Evolutionary conservation across 2,113 vertebrate genomes (phyloP), one percentile per base, ranked within the genome.

Genomic region (Urocitellus parryii): DNA sequence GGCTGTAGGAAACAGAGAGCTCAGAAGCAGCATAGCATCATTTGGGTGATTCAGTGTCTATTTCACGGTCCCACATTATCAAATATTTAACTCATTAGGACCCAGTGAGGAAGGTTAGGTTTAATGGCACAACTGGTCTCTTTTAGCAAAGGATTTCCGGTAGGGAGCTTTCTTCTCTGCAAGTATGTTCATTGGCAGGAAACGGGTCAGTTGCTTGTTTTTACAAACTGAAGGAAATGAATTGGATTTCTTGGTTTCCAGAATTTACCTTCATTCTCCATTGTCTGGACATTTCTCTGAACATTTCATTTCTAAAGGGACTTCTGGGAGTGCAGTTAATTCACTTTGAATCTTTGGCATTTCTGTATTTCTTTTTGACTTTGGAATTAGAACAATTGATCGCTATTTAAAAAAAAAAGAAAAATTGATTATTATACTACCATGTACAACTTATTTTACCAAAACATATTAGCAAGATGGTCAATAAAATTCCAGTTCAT

Each of bases 141-240:
- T 97, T 96, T 93, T 96, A 93, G 97, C 96, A 90, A 97, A 1
- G 90, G 98, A 97, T 98, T 98, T 99, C 98, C 98, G 98, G 98
- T 96, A 97, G 95, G 98, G 98, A 97, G 97, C 96, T 84, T 97
- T 97, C 98, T 98, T 99, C 99, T 99, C 98, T 95, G 97, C 96
- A 98, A 97, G 98, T 97, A 90, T 97, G 98, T 96, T 98, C 72
- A 56, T 85, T 42, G 96, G 98, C 98, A 99, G 99, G 99, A 99
- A 99, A 96, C 68, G 95, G 98, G 98, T 98, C 98, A 63, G 98
- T 98, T 98, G 91, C 98, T 99, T 99, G 98, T 99, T 99, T 99
- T 98, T 98, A 98, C 97, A 97, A 95, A 88, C 96, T 45, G 96
- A 98, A 99, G 98, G 98, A 99, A 99, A 96, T 97, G 97, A 97